A percentile compares a stretch with the other conserved stretches of the same genome.
Evolutionary conservation across 1,140 invertebrate species (phyloP).

Genomic region (Littorina saxatilis): DNA sequence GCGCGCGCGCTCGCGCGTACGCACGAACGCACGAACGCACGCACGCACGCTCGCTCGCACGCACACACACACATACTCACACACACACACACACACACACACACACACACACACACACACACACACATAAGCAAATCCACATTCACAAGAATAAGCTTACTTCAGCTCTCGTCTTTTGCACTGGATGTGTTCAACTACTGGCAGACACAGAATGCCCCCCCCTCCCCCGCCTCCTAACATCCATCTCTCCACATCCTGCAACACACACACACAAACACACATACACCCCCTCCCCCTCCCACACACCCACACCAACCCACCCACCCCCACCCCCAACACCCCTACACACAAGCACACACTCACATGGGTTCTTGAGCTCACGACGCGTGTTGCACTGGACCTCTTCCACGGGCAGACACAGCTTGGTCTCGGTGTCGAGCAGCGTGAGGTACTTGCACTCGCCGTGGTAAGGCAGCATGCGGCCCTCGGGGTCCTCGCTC

Average conservation of each 20-base stretch:
- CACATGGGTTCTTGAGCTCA: conserved; percentile 4
- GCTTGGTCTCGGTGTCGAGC: neutral
- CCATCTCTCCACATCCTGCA: too few species aligned
- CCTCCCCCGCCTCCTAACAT: too few species aligned
- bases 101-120: conserved; percentile 20
- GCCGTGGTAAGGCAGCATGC: neutral
- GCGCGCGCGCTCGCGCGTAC: conserved; percentile 6
- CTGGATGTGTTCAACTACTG: too few species aligned
- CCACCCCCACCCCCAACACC: too few species aligned
- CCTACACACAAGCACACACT: neutral
- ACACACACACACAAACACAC: conserved; percentile 16
- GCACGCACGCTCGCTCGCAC: neutral
- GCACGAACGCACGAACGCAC: conserved; percentile 4
- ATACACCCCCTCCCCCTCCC: neutral
- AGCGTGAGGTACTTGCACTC: neutral
- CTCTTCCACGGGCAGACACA: neutral
- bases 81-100: conserved; percentile 20
- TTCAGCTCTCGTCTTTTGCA: too few species aligned
- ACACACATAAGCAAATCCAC: too few species aligned
- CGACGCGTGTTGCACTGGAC: neutral
- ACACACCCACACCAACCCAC: neutral
- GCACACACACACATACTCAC: conserved; percentile 13
- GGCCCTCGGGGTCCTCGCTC: neutral
- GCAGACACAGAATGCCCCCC: too few species aligned
- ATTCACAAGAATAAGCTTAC: neutral